These are phyloP conservation scores for Myodes glareolus DNA, from an alignment of 2,113 vertebrate species.

Conservation along the genomic window DNA sequence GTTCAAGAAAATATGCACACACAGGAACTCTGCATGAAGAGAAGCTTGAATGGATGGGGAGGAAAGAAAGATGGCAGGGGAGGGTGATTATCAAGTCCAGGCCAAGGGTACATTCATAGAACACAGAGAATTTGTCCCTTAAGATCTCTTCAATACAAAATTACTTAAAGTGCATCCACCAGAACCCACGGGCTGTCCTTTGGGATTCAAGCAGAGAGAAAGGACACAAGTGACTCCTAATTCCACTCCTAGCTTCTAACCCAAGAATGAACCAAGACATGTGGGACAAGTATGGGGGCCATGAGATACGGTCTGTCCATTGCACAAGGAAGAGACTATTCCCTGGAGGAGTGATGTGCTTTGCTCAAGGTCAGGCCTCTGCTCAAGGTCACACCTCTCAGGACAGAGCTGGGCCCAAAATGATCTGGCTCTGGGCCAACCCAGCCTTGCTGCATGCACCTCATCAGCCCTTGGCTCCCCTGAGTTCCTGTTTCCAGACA, in stretches of 20 bases:
- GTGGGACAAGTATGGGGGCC: background rate
- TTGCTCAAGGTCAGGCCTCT: background rate
- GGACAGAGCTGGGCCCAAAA: background rate
- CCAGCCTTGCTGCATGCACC: background rate
- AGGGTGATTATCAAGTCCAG: background rate
- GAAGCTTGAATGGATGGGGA: background rate
- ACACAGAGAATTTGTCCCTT: background rate
- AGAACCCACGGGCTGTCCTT: background rate
- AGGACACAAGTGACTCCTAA: background rate
- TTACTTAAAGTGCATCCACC: background rate
- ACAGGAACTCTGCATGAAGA: background rate
- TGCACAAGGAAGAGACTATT: background rate
- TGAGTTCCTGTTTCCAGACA: background rate
- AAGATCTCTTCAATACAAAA: background rate
- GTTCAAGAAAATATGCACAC: background rate
- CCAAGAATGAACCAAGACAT: background rate
- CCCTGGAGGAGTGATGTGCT: background rate
- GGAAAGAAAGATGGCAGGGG: background rate
- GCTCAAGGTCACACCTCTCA: background rate
- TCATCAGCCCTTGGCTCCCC: background rate
- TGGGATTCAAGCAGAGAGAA: background rate
- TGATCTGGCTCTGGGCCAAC: background rate
- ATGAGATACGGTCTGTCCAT: background rate
- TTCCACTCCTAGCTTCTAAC: background rate
- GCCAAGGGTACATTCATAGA: background rate